These are phyloP conservation scores for Polietes domitor DNA, from an alignment of 2,888 invertebrate species.

Conservation along the genomic window DNA sequence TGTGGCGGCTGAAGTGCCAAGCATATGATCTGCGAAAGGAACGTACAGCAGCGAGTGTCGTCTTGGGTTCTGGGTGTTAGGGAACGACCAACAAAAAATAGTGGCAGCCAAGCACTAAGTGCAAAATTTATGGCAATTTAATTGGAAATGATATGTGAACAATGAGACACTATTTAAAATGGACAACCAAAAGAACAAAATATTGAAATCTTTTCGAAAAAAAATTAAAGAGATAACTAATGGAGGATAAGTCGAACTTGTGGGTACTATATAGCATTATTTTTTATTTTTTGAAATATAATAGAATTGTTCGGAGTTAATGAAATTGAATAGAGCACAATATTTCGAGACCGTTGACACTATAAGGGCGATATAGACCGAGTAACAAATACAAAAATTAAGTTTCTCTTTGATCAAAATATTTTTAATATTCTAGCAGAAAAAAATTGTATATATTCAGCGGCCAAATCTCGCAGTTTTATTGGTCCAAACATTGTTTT, in stretches of 20 bases:
- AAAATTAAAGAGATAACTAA: background rate
- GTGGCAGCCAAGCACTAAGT: conserved; percentile 65
- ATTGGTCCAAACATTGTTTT: no score
- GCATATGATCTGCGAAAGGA: background rate
- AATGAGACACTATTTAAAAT: conserved; percentile 68
- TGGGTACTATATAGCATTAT: no score
- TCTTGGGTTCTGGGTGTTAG: conserved; percentile 32
- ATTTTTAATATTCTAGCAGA: no score
- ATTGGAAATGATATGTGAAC: conserved; percentile 70
- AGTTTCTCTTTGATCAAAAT: no score
- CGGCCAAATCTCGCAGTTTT: no score
- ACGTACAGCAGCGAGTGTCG: background rate
- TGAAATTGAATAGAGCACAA: no score
- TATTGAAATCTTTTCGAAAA: conserved; percentile 53
- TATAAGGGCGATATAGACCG: no score
- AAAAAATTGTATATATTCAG: no score
- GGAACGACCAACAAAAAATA: conserved; percentile 52
- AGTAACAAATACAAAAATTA: no score
- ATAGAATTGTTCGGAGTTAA: no score
- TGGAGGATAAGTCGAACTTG: conserved; percentile 10
- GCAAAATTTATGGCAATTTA: conserved; percentile 71
- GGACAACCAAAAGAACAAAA: conserved; percentile 42
- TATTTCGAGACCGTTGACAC: no score
- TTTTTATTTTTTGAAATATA: no score
- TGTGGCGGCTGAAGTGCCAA: conserved; percentile 18